Evolutionary conservation across 2,113 vertebrate genomes (phyloP).

Genomic region (Amazona vittata): DNA sequence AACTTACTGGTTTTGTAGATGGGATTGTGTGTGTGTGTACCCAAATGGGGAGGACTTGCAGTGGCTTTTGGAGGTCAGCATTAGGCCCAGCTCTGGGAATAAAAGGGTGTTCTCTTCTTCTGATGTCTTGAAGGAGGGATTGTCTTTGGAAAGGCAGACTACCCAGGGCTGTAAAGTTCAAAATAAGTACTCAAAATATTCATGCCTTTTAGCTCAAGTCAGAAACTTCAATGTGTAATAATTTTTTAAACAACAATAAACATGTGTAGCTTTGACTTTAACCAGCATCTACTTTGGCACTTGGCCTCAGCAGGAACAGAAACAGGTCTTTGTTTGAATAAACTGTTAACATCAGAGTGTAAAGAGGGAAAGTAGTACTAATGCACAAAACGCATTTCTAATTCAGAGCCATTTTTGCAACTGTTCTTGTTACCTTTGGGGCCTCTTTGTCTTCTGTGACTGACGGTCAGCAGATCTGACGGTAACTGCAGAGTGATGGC

Average conservation of each 20-base stretch:
- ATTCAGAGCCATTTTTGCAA: neutral
- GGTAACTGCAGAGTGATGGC: neutral
- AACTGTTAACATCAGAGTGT: neutral
- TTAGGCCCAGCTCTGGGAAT: neutral
- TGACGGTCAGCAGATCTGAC: neutral
- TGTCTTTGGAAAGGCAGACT: neutral
- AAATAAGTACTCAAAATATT: neutral
- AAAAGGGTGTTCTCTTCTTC: neutral
- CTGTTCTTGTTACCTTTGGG: neutral
- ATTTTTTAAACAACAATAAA: neutral
- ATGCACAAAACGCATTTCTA: neutral
- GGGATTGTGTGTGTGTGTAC: neutral
- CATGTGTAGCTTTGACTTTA: neutral
- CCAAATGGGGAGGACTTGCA: neutral
- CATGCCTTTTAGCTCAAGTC: neutral
- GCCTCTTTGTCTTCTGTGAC: neutral
- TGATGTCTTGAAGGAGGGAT: neutral
- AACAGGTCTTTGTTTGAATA: neutral
- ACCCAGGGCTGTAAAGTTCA: neutral
- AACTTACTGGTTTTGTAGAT: neutral
- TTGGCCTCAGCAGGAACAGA: constrained; percentile 6
- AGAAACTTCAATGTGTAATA: neutral
- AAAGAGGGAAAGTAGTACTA: neutral
- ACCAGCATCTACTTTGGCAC: neutral
- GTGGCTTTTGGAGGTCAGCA: neutral